These are phyloP conservation scores for Somateria mollissima DNA, from an alignment of 2,797 vertebrate species.

Conservation along the genomic window DNA sequence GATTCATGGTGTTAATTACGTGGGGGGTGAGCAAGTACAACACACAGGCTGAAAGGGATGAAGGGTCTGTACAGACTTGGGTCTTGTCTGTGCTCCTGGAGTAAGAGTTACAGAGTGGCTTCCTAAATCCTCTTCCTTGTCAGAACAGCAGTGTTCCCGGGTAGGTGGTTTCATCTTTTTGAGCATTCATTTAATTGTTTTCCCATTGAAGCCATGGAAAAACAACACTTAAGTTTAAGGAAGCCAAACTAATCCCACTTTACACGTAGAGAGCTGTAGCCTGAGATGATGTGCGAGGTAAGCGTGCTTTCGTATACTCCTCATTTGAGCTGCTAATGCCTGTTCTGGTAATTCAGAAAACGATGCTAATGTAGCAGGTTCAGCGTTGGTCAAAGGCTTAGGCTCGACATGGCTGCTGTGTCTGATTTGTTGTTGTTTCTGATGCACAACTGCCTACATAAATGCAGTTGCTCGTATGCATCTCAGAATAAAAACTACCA, in stretches of 20 bases:
- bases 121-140: not conserved
- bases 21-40: not conserved
- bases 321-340: not conserved
- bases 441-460: not conserved
- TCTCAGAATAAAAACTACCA: not conserved
- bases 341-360: not conserved
- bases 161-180: not conserved
- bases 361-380: not conserved
- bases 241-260: not conserved
- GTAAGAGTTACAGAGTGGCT: not conserved
- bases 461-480: not conserved
- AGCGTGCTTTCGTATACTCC: not conserved
- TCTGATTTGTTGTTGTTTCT: not conserved
- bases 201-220: not conserved
- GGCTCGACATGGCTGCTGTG: not conserved
- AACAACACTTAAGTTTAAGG: not conserved
- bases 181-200: not conserved
- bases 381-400: not conserved
- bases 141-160: not conserved
- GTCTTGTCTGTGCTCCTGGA: not conserved
- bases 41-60: fast-evolving
- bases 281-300: not conserved
- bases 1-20: not conserved
- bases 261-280: fast-evolving
- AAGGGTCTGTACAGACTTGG: not conserved